Percentiles rank a stretch among this genome's conserved stretches.
Evolutionary conservation across 2,888 invertebrate genomes (phyloP).

Genomic region (Lasius platythorax): DNA sequence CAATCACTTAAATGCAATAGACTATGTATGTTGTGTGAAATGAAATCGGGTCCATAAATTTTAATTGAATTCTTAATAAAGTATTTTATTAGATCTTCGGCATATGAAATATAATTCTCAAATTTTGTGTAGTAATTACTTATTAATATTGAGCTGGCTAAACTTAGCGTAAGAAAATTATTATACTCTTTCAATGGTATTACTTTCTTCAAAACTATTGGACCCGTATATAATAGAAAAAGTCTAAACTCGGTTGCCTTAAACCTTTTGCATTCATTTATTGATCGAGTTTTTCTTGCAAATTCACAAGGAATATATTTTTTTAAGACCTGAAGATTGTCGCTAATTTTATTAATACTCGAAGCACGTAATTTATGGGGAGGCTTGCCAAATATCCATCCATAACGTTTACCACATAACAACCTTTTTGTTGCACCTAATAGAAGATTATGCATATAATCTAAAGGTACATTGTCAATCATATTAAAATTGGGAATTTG

Average conservation of each 20-base stretch:
- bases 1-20: background rate
- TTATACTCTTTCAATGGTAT: background rate
- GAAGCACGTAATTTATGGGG: constrained; percentile 16
- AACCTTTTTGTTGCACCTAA: constrained; percentile 7
- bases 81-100: constrained; percentile 1
- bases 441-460: constrained; percentile 11
- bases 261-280: constrained; percentile 8
- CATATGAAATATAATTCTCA: background rate
- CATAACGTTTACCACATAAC: background rate
- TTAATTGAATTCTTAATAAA: background rate
- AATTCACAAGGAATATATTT: constrained; percentile 23
- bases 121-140: background rate
- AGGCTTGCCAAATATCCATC: constrained; percentile 19
- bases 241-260: background rate
- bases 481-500: constrained; percentile 4
- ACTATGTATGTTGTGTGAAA: background rate
- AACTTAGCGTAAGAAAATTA: constrained; percentile 2
- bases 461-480: constrained; percentile 8
- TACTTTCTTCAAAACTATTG: constrained; percentile 1
- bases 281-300: constrained; percentile 2
- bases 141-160: background rate
- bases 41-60: background rate
- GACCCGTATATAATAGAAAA: background rate
- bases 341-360: background rate
- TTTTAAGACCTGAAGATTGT: background rate